Conservation (phyloP, 2,888 invertebrate species). For the Archips crataeganus region DNA sequence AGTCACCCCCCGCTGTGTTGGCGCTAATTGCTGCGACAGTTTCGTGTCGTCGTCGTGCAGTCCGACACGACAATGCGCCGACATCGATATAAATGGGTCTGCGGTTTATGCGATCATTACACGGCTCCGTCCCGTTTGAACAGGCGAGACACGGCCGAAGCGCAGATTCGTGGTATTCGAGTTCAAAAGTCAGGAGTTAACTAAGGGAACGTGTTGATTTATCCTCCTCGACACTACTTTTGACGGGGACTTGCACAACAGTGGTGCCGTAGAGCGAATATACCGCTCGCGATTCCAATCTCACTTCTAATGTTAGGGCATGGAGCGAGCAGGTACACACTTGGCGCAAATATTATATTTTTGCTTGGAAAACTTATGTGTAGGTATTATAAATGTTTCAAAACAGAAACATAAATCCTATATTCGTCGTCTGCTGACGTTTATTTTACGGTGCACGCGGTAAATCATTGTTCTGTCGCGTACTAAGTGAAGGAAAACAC, state of each 20-base stretch:
- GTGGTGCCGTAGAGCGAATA: slow-evolving; percentile 2
- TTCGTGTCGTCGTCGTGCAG: slow-evolving; percentile 51
- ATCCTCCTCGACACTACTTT: slow-evolving; percentile 28
- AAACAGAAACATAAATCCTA: slow-evolving; percentile 29
- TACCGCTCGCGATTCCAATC: slow-evolving; percentile 12
- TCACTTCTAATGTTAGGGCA: slow-evolving; percentile 12
- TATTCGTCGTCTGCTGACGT: slow-evolving; percentile 21
- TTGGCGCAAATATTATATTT: slow-evolving; percentile 22
- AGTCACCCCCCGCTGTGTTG: slow-evolving; percentile 42
- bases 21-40: slow-evolving; percentile 53
- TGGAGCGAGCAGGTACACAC: not conserved
- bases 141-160: slow-evolving; percentile 33
- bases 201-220: slow-evolving; percentile 42
- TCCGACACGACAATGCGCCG: slow-evolving; percentile 41
- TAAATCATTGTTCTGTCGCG: slow-evolving; percentile 35
- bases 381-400: slow-evolving; percentile 16
- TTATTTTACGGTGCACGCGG: slow-evolving; percentile 42
- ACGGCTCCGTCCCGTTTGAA: slow-evolving; percentile 31
- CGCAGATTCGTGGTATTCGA: slow-evolving; percentile 39
- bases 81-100: slow-evolving; percentile 41
- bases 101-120: slow-evolving; percentile 42
- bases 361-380: slow-evolving; percentile 3
- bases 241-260: slow-evolving; percentile 12
- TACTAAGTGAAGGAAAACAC: slow-evolving; percentile 49
- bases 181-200: slow-evolving; percentile 42